These are phyloP conservation scores for Cyrtodaria siliqua DNA, from an alignment of 2,888 invertebrate species.

Conservation along the genomic window DNA sequence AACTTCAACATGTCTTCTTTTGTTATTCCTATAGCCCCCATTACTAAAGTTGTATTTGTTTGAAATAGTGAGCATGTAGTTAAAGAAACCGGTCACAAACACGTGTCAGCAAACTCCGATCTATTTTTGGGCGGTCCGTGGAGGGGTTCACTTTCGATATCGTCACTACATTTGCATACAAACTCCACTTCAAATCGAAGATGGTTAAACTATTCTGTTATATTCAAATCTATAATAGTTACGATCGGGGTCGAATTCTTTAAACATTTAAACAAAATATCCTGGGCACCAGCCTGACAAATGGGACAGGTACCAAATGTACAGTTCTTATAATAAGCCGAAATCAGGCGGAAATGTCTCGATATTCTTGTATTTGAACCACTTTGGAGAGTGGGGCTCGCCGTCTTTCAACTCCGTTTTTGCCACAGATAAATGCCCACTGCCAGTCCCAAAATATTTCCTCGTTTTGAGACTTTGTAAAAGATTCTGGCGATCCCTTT, in stretches of 20 bases:
- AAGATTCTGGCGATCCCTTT: slow-evolving; percentile 18
- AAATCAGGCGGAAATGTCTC: slow-evolving; percentile 10
- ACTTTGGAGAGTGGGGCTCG: slow-evolving; percentile 47
- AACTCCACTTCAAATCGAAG: slow-evolving; percentile 45
- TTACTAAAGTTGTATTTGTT: no score
- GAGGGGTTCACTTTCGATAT: slow-evolving; percentile 66
- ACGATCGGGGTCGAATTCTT: slow-evolving; percentile 18
- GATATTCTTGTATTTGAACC: slow-evolving; percentile 32
- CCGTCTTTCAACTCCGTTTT: slow-evolving; percentile 42
- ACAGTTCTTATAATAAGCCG: slow-evolving; percentile 2
- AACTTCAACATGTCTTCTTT: no score
- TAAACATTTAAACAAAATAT: slow-evolving; percentile 26
- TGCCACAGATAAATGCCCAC: not conserved
- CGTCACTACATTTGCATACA: slow-evolving; percentile 54
- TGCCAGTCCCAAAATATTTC: slow-evolving; percentile 37
- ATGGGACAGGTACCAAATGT: slow-evolving; percentile 55
- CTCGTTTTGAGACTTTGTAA: slow-evolving; percentile 57
- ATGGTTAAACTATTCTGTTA: slow-evolving; percentile 38
- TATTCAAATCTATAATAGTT: slow-evolving; percentile 16
- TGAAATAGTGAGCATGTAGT: no score
- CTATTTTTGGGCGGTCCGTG: slow-evolving; percentile 71
- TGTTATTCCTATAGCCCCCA: no score
- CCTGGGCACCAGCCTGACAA: slow-evolving; percentile 31
- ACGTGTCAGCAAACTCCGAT: slow-evolving; percentile 32
- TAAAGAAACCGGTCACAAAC: slow-evolving; percentile 11